Base-by-base conservation (phyloP, 2,888 invertebrate genomes). In the Agriopis marginaria region DNA sequence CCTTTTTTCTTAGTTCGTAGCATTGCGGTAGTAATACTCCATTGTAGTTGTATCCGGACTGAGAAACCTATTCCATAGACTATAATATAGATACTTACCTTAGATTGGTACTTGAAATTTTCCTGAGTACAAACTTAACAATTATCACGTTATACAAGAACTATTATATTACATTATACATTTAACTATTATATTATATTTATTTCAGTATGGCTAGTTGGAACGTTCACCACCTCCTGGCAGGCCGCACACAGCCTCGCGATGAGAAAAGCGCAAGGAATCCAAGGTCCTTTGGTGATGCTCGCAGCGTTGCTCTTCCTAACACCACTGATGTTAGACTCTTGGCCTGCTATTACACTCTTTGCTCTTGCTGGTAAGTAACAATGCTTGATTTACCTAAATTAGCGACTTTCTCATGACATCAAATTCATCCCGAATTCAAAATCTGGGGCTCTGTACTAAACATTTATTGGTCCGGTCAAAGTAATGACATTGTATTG, bases 331-430 rank as follows among this genome's bases (percentile, higher is more conserved):
- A 83, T 96, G 17, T 82, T 94, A 6, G 95, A 95, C 77, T 95
- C 96, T 51, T 96, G 96, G 95, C 95, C 95, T 47, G 95, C 96
- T 39, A 92, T 96, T 55, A 86, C 95, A 7, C 90, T 96, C 58
- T 96, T 96, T 89, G 91, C 95, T 70, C 88, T 93, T 70, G 95
- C 96, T 81, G 96, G 96, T 96, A 87, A 79, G 81, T 72, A 49
- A 40, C 9, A 42, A 7, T 12, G 14, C 14, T 42, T 47, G 5
- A 10, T 11, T 7, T 14, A 49, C 14, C 7, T 49, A 7, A 42
- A 12, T n/a, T 9, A 23, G 14, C n/a, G 6, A n/a, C 47, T 47
- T n/a, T n/a, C 12, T 47, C n/a, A 4, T 9, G 42, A 42, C 42
- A 9, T 42, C 42, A 42, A 42, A 42, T 42, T 32, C 32, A 32